Evolutionary conservation across 2,113 vertebrate genomes (phyloP).

Genomic region (Tragelaphus scriptus): DNA sequence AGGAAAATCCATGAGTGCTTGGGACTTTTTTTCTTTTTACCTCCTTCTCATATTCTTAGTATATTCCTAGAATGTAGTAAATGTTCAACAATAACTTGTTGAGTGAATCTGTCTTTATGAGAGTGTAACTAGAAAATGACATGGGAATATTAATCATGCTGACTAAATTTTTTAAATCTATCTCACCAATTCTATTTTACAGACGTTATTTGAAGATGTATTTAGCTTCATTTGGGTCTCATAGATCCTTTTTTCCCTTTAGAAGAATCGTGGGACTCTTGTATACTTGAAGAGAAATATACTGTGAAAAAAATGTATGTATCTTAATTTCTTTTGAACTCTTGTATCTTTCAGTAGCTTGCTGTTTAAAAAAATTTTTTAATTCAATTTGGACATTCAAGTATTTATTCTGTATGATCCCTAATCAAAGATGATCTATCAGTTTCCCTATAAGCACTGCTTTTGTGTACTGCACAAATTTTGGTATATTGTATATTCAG

Average conservation of each 20-base stretch:
- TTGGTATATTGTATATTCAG: background rate
- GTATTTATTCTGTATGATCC: background rate
- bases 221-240: background rate
- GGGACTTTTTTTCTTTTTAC: background rate
- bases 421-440: background rate
- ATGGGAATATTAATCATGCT: background rate
- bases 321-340: background rate
- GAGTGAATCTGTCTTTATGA: background rate
- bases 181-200: background rate
- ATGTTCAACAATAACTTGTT: background rate
- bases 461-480: background rate
- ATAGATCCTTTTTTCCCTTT: background rate
- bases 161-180: background rate
- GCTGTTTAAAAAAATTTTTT: background rate
- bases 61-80: background rate
- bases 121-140: slow-evolving; percentile 1
- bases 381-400: background rate
- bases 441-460: background rate
- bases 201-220: background rate
- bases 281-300: background rate
- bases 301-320: background rate
- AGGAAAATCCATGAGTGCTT: background rate
- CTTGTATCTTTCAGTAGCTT: background rate
- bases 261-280: background rate
- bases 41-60: background rate